Conservation (phyloP, 1,140 invertebrate genomes). For the Hypothenemus hampei region DNA sequence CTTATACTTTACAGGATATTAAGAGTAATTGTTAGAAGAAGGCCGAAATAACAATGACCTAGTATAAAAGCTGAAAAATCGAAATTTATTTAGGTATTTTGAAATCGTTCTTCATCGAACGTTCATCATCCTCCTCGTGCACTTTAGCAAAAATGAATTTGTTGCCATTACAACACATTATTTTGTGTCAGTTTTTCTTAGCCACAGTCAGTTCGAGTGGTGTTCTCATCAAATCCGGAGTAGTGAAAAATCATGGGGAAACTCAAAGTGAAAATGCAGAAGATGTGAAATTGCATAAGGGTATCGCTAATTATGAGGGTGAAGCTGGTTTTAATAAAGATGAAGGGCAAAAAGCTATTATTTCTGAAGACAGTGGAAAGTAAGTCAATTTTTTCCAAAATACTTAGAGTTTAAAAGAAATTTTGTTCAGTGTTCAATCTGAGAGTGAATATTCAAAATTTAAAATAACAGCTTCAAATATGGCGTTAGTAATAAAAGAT, state of each 20-base stretch:
- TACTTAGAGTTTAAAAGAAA: neutral
- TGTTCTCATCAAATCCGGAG: conserved; percentile 30
- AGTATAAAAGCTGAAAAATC: conserved; percentile 26
- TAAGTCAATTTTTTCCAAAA: conserved; percentile 7
- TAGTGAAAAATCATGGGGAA: conserved; percentile 28
- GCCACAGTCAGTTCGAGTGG: conserved; percentile 15
- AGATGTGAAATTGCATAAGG: conserved; percentile 29
- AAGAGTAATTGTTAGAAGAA: conserved; percentile 23
- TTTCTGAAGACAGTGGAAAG: conserved; percentile 33
- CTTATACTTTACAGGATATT: conserved; percentile 24
- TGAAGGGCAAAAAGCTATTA: conserved; percentile 33
- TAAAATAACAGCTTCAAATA: too few species aligned
- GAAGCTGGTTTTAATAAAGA: conserved; percentile 38
- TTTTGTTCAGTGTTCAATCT: neutral
- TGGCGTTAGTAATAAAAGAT: too few species aligned
- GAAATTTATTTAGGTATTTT: conserved; percentile 20
- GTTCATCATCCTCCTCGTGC: neutral
- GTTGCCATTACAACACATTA: conserved; percentile 9
- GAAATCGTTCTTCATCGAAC: neutral
- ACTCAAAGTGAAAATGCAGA: conserved; percentile 27
- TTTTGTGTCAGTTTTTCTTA: conserved; percentile 11
- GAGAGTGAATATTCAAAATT: neutral
- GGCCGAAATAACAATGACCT: conserved; percentile 27
- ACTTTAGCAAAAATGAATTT: conserved; percentile 17
- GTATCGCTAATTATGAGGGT: conserved; percentile 29